Evolutionary conservation across 2,113 vertebrate species (phyloP), one percentile per base, ranked within the genome.

Genomic region (Misgurnus anguillicaudatus): DNA sequence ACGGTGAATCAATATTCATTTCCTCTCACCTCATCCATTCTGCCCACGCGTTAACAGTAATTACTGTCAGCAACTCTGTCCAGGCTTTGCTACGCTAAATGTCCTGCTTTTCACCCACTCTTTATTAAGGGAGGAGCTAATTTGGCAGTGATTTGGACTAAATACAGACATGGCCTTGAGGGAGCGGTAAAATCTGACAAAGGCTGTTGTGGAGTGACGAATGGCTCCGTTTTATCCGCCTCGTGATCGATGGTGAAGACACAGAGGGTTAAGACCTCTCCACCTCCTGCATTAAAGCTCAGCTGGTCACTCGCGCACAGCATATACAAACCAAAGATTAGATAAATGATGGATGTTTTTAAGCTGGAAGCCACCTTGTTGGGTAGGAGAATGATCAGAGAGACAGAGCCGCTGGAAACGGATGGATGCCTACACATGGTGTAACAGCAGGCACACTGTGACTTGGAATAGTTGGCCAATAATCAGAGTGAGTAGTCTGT

Each of bases 181-280:
- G 73, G 76, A 82, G 67, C 2, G 3, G 55, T 78, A 74, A 83
- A 82, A 82, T 83, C 70, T 47, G 45, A 77, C 77, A 64, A 72
- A 63, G 86, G 77, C 71, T 73, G 76, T 82, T 80, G 88, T 80
- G 67, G 82, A 80, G 17, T 88, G 82, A 88, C 79, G 80, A 82
- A 86, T 17, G 3, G 48, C 72, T 21, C 64, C 68, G 61, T 81
- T 82, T 55, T 83, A 87, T 87, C 45, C 77, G 83, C 71, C 69
- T n/a, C 47, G 72, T 78, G 82, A 82, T 88, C 82, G 47, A 83
- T 84, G 83, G 63, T 66, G 82, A 69, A 82, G 83, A 85, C 47
- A 80, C 79, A 48, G 24, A 77, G 71, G 82, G 68, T 81, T 68
- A 68, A 68, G 76, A 61, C 79, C 77, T 53, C 60, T 76, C 73